Evolutionary conservation across 2,113 vertebrate species (phyloP), one percentile per base, ranked within the genome.

Genomic region (Vombatus ursinus): DNA sequence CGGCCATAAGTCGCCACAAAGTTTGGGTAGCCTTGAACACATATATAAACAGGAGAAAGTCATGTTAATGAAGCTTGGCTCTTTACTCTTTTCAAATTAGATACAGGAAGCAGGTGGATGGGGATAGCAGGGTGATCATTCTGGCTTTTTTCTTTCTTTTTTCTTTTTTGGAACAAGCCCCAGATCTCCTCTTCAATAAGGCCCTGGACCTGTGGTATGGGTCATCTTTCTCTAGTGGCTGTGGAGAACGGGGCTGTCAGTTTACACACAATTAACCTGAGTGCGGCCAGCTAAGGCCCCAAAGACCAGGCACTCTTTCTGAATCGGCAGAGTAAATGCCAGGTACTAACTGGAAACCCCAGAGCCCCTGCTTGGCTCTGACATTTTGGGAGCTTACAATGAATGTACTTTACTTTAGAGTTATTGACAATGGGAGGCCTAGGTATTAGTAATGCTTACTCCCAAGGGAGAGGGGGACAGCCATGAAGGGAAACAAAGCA

Each of bases 1-100:
- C 99, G 99, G 98, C 99, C 99, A 47, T 99, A 99, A 0, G 99
- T 99, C 54, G 99, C 99, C 97, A 99, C 99, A 96, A 99, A 99
- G 98, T 99, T 99, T 90, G 99, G 99, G 98, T 99, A 99, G 99
- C 99, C 99, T 99, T 98, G 97, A 98, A 97, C 89, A 98, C 44
- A 98, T 90, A 97, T 77, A 98, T 28, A 98, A 94, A 91, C 53
- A 97, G 97, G 54, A 95, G 61, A 54, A 94, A 98, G 5, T 48
- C 95, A 53, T 28, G 61, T 98, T 92, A 99, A 95, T 8, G 10
- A 47, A 52, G 52, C 52, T 24, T 5, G 50, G 50, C 90, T 94
- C 9, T 96, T 96, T 94, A 95, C 94, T 96, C 90, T 0, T 23
- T 92, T 95, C 93, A 44, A 90, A 96, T 89, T 47, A 96, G 90